Evolutionary conservation across 2,888 invertebrate genomes (phyloP).

Genomic region (Drosophila kambysellisi): DNA sequence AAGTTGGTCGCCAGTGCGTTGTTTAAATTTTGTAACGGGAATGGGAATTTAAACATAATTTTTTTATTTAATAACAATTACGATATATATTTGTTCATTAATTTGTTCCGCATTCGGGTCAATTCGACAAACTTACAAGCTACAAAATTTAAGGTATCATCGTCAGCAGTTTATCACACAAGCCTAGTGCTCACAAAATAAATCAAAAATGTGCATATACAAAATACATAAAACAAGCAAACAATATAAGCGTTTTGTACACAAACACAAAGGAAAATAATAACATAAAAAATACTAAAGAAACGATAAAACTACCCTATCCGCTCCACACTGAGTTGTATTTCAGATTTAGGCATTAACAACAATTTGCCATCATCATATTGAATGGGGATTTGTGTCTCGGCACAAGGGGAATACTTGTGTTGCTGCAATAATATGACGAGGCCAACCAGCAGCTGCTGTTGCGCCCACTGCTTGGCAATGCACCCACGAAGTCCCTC

Average conservation of each 20-base stretch:
- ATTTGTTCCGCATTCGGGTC: slow-evolving; percentile 47
- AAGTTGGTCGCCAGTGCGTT: neutral
- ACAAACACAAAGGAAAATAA: neutral
- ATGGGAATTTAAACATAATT: neutral
- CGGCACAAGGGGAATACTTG: slow-evolving; percentile 66
- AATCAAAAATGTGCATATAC: slow-evolving; percentile 22
- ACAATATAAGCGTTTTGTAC: slow-evolving; percentile 18
- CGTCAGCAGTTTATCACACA: slow-evolving; percentile 73
- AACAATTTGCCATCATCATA: slow-evolving; percentile 71
- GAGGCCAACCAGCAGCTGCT: slow-evolving; percentile 75
- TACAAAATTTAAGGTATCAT: slow-evolving; percentile 47
- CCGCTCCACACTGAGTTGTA: slow-evolving; percentile 65
- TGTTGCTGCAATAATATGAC: slow-evolving; percentile 68
- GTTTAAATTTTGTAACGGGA: neutral
- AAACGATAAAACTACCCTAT: slow-evolving; percentile 31
- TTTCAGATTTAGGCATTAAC: slow-evolving; percentile 69
- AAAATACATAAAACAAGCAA: slow-evolving; percentile 19
- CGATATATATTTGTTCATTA: slow-evolving; percentile 59
- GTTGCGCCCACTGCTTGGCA: slow-evolving; percentile 71
- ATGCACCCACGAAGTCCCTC: slow-evolving; percentile 79
- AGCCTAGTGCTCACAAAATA: slow-evolving; percentile 49
- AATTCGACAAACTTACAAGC: slow-evolving; percentile 24
- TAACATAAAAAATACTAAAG: slow-evolving; percentile 24
- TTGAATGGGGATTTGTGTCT: slow-evolving; percentile 71
- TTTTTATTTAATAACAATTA: slow-evolving; percentile 36